Evolutionary conservation across 1,140 invertebrate species (phyloP).

Genomic region (Leptoteleia sp.): DNA sequence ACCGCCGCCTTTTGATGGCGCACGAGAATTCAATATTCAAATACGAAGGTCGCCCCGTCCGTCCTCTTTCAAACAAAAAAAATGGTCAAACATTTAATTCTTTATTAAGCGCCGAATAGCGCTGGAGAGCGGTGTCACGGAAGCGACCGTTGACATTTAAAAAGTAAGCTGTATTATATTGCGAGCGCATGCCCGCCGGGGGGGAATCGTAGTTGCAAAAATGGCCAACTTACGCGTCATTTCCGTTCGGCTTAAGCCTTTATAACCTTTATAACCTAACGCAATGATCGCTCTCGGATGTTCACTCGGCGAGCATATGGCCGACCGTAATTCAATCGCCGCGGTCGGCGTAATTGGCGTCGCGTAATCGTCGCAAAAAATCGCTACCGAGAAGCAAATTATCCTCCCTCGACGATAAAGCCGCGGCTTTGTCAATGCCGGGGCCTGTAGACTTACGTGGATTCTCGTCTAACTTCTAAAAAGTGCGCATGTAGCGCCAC

Average conservation of each 20-base stretch:
- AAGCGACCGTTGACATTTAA: slow-evolving; percentile 5
- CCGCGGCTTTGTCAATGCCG: slow-evolving; percentile 17
- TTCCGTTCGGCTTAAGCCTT: slow-evolving; percentile 36
- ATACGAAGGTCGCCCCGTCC: slow-evolving; percentile 4
- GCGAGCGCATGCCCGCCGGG: background rate
- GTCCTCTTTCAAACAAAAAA: slow-evolving; percentile 7
- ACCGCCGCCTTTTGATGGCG: slow-evolving; percentile 47
- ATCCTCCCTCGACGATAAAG: slow-evolving; percentile 9
- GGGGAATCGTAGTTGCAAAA: slow-evolving; percentile 22
- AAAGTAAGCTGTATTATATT: slow-evolving; percentile 26
- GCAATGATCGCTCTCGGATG: slow-evolving; percentile 50
- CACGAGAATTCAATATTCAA: slow-evolving; percentile 56
- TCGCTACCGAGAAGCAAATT: background rate
- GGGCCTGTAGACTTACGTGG: too few relatives aligned
- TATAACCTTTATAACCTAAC: slow-evolving; percentile 44
- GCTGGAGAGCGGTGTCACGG: slow-evolving; percentile 1
- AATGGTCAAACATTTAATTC: slow-evolving; percentile 12
- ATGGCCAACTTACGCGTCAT: slow-evolving; percentile 40
- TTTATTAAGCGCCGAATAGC: slow-evolving; percentile 4
- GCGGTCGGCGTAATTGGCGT: slow-evolving; percentile 11
- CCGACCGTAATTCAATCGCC: slow-evolving; percentile 41
- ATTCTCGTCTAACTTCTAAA: too few relatives aligned
- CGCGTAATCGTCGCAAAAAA: slow-evolving; percentile 25
- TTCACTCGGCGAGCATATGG: slow-evolving; percentile 52
- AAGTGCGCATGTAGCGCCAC: too few relatives aligned